These are phyloP conservation scores for Clytia hemisphaerica DNA, from an alignment of 30 jellyfish, hydroid and myxozoan genomes.

Conservation along the genomic window DNA sequence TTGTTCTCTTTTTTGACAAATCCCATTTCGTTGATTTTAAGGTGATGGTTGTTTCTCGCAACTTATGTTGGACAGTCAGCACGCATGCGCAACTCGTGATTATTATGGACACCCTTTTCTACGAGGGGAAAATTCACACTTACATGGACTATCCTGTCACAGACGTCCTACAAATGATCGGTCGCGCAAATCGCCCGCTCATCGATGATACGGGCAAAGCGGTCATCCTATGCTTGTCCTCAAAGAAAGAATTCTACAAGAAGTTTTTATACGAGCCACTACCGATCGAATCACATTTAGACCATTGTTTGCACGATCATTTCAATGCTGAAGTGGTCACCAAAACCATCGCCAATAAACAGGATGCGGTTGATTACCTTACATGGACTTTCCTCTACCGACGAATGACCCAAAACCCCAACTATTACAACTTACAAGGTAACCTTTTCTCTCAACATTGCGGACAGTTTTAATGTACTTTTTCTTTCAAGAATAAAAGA, in stretches of 20 bases:
- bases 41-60: constrained; percentile 85
- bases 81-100: constrained; percentile 73
- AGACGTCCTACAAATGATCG: constrained; percentile 94
- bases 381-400: constrained; percentile 98
- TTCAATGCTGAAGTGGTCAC: constrained; percentile 99
- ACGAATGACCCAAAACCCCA: constrained; percentile 98
- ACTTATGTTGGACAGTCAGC: constrained; percentile 86
- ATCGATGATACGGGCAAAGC: constrained; percentile 90
- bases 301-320: constrained; percentile 98
- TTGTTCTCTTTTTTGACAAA: not conserved
- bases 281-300: constrained; percentile 97
- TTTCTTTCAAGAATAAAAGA: no score
- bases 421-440: constrained; percentile 94
- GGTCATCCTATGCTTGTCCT: constrained; percentile 72
- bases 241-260: constrained; percentile 84
- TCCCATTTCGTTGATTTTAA: constrained; percentile 2
- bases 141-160: constrained; percentile 92
- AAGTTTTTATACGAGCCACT: constrained; percentile 89
- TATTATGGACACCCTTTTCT: constrained; percentile 83
- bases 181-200: constrained; percentile 83
- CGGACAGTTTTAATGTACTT: no score
- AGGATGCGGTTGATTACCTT: constrained; percentile 97
- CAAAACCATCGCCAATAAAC: constrained; percentile 93
- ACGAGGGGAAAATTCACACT: constrained; percentile 91
- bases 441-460: no score